A percentile compares a stretch with the other conserved stretches of the same genome.
Conservation (phyloP, 2,113 vertebrate species). For the human (Homo sapiens) region DNA sequence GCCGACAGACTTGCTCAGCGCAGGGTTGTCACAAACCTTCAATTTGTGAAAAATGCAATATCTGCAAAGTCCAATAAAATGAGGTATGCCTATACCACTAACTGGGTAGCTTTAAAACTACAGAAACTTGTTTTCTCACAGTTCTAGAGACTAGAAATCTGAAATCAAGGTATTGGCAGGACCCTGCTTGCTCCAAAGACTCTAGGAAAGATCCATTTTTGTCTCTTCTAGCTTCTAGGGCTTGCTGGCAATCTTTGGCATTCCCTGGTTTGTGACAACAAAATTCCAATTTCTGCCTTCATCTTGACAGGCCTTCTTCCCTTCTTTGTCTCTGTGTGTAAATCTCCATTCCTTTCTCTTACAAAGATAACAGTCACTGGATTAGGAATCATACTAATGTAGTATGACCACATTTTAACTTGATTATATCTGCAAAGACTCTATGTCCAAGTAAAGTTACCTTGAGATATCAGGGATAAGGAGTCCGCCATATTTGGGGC, state of each 20-base stretch:
- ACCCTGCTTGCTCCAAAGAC: neutral
- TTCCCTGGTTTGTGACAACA: neutral
- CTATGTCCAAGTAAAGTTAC: neutral
- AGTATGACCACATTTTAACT: neutral
- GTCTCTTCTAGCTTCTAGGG: neutral
- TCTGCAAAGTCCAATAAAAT: neutral
- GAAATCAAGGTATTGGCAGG: neutral
- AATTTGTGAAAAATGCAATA: neutral
- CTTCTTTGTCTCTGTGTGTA: neutral
- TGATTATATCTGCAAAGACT: neutral
- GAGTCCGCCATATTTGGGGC: neutral
- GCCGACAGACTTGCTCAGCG: neutral
- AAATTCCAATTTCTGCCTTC: neutral
- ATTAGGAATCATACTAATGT: neutral
- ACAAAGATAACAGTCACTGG: neutral
- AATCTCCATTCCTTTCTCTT: neutral
- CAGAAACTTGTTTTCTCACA: neutral
- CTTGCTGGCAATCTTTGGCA: neutral
- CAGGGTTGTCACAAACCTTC: neutral
- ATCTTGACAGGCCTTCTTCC: neutral
- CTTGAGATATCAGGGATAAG: neutral
- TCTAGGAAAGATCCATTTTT: neutral
- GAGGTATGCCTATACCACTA: neutral
- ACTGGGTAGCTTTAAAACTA: neutral
- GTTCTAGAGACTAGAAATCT: neutral